These are phyloP conservation scores for Sanderia malayensis DNA, from an alignment of 30 jellyfish, hydroid and myxozoan genomes.

Conservation along the genomic window DNA sequence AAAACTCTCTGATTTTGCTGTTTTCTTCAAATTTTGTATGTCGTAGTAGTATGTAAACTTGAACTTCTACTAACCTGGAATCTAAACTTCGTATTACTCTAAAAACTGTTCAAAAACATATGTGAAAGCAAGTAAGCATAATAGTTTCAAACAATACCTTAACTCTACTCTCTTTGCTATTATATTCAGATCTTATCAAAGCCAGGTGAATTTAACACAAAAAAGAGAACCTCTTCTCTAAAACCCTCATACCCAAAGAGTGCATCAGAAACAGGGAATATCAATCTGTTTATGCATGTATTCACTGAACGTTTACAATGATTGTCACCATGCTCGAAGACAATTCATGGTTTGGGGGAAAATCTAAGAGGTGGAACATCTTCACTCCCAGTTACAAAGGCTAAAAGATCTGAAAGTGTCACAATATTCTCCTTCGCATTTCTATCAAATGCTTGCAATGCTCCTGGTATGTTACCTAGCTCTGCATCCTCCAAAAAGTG, in stretches of 20 bases:
- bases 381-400: neutral
- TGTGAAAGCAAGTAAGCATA: too few species aligned
- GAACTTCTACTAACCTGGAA: too few species aligned
- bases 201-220: neutral
- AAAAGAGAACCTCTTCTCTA: neutral
- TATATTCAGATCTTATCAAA: neutral
- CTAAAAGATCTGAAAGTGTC: neutral
- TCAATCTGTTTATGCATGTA: neutral
- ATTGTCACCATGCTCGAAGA: neutral
- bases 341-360: neutral
- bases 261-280: neutral
- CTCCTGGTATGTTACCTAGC: neutral
- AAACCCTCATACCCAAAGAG: neutral
- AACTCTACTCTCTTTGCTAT: too few species aligned
- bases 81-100: too few species aligned
- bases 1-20: too few species aligned
- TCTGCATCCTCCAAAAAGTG: neutral
- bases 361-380: neutral
- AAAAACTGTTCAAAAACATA: too few species aligned
- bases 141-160: too few species aligned
- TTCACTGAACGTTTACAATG: neutral
- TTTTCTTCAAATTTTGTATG: too few species aligned
- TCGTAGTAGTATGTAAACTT: too few species aligned
- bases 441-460: neutral
- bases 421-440: neutral